Base-by-base conservation (phyloP, 2,888 invertebrate genomes). In the Sphecodes monilicornis region DNA sequence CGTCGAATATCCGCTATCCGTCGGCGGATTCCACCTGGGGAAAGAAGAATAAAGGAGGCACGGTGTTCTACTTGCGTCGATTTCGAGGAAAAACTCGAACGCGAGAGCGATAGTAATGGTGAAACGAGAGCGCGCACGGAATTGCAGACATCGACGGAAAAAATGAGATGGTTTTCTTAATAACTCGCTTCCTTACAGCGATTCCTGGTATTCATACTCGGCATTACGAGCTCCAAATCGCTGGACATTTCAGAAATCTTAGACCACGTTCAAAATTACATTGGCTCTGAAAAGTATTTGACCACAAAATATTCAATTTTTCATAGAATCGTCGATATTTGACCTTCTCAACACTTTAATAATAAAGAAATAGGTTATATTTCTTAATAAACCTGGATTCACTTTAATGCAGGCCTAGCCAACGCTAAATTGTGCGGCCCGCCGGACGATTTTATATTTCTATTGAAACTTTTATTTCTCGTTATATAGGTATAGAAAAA, bases 51-150 rank as follows among this genome's bases (percentile, higher is more conserved):
- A 32, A 85, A 78, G 75, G 70, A 83, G 76, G 64, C 68, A 80
- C 78, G 82, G 74, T 82, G 89, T 76, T 88, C 91, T 84, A 92
- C 90, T 91, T 90, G 78, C 86, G 80, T 80, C 76, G 76, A 43
- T 76, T 85, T 70, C 74, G 69, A 76, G 82, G 72, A 84, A 88
- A 79, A 72, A 82, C 54, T 57, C 57, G 72, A 41, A 32, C 60
- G 76, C 50, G 39, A 39, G 78, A 41, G 77, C 32, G 71, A 76
- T 74, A 78, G 64, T 10, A 36, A 60, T 60, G 60, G 60, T 29
- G 60, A 18, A 29, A 60, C 60, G 29, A 16, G 60, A 60, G 29
- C 32, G 57, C 26, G 29, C 72, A 36, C 73, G 46, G 82, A 85
- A 82, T 82, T 79, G 76, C 74, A 60, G 22, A 16, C 39, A 50